Base-by-base conservation (phyloP, 2,888 invertebrate genomes). In the Pasiphila rectangulata region DNA sequence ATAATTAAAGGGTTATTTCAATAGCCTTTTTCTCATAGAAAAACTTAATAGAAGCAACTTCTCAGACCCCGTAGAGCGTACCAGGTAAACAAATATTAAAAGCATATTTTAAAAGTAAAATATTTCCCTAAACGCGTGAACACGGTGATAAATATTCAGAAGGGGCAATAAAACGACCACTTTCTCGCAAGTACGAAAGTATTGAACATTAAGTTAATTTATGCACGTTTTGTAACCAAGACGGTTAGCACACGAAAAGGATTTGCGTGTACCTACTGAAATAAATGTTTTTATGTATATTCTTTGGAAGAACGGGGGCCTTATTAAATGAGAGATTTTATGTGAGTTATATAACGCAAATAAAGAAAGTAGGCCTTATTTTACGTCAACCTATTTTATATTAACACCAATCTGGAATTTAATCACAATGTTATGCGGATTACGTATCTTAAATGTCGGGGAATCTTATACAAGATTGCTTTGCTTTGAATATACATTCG, bases 171-270 rank as follows among this genome's bases (percentile, higher is more conserved):
- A 83, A 83, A 78, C 74, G 73, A 77, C 83, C 81, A 81, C 79
- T 83, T 84, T 75, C 73, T 75, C 73, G 79, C 83, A 81, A 85
- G 83, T 83, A 83, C 80, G 71, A 83, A 84, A 83, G 81, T 83
- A 85, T 84, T 82, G 83, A 79, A 83, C 83, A 83, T 84, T 83
- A 83, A 83, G 70, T 78, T 84, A 85, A 86, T 86, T 86, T 85
- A 85, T 86, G 83, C 84, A 77, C 78, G 78, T 82, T 83, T 82
- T 79, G 83, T 81, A 79, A 75, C 78, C 72, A 69, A 71, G 73
- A 73, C 70, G 67, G 69, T 69, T 64, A 69, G 67, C 67, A 69
- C 74, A 71, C 69, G 72, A 68, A 69, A 69, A 71, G 80, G 78
- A 79, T 79, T 83, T 79, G 74, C 72, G 67, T 75, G 75, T 72